Evolutionary conservation across 1,140 invertebrate species (phyloP).

Genomic region (Maniola jurtina): DNA sequence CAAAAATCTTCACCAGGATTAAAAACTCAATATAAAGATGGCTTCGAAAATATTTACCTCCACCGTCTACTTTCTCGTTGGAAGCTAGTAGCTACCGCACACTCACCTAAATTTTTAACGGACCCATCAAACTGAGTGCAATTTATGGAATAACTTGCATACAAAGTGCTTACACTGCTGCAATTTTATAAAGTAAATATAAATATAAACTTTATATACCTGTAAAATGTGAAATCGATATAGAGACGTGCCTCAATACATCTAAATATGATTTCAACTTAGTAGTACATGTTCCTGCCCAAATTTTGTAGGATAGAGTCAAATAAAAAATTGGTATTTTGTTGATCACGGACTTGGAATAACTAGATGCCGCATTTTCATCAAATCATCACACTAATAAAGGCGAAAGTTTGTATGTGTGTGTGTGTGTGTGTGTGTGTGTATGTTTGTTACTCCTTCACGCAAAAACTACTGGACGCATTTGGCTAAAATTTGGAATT

Average conservation of each 20-base stretch:
- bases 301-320: too few relatives aligned
- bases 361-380: too few relatives aligned
- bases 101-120: conserved; percentile 41
- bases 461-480: too few relatives aligned
- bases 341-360: too few relatives aligned
- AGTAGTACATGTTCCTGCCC: too few relatives aligned
- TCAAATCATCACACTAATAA: too few relatives aligned
- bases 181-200: conserved; percentile 23
- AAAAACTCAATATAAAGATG: conserved; percentile 31
- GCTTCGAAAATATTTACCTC: conserved; percentile 30
- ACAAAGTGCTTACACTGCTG: conserved; percentile 23
- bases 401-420: too few relatives aligned
- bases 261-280: too few relatives aligned
- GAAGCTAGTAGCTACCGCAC: conserved; percentile 32
- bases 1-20: conserved; percentile 14
- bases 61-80: conserved; percentile 18
- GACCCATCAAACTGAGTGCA: conserved; percentile 45
- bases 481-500: too few relatives aligned
- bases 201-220: neutral
- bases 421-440: too few relatives aligned
- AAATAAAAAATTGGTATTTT: too few relatives aligned
- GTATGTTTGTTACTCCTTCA: too few relatives aligned
- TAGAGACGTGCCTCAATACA: neutral
- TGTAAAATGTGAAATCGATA: neutral
- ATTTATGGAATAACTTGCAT: conserved; percentile 46